These are phyloP conservation scores for Muschampia staudingeri DNA, from an alignment of 2,888 invertebrate genomes.

Conservation along the genomic window DNA sequence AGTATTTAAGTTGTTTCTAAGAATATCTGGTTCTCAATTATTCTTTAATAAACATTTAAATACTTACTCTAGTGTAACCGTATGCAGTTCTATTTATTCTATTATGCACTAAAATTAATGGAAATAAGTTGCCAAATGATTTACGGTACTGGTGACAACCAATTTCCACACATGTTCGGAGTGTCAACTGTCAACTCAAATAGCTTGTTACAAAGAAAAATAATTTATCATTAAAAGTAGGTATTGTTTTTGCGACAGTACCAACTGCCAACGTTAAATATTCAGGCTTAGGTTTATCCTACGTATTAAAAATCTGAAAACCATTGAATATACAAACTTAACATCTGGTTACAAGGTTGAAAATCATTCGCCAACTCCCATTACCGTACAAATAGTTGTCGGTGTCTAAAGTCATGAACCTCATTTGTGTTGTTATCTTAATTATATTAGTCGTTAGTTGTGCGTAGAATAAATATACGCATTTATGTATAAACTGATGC, in stretches of 20 bases:
- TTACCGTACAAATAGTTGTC: constrained; percentile 14
- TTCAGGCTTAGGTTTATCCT: constrained; percentile 17
- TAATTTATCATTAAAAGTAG: background rate
- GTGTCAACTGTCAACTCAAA: background rate
- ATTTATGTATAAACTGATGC: constrained; percentile 23
- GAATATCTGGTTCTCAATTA: background rate
- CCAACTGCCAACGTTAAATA: constrained; percentile 13
- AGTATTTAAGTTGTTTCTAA: background rate
- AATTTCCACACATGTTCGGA: background rate
- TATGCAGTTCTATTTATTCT: background rate
- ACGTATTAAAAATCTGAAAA: background rate
- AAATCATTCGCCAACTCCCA: background rate
- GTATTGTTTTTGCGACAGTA: constrained; percentile 13
- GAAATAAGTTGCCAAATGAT: background rate
- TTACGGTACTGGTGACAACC: background rate
- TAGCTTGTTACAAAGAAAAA: constrained; percentile 1
- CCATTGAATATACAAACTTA: constrained; percentile 15
- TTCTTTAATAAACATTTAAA: background rate
- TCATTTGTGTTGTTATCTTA: constrained; percentile 52
- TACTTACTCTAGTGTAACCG: background rate
- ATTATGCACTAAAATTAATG: background rate
- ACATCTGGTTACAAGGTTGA: background rate
- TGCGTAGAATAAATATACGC: constrained; percentile 41
- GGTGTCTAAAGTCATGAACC: constrained; percentile 42
- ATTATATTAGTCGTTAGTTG: constrained; percentile 44